Evolutionary conservation across 2,888 invertebrate species (phyloP).

Genomic region (Oscheius onirici): DNA sequence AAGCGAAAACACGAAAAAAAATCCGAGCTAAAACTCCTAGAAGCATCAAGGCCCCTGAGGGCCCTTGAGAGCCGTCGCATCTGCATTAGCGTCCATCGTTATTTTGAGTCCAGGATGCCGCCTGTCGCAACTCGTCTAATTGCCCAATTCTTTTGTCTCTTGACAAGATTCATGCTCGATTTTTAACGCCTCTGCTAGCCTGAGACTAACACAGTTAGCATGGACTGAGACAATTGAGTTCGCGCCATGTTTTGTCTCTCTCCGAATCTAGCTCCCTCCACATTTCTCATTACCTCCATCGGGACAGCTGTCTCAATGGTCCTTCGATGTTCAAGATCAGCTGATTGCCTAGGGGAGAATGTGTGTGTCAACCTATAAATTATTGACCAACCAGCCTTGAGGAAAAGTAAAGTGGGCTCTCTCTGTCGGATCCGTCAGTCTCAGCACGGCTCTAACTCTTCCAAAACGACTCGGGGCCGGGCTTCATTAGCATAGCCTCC

Average conservation of each 20-base stretch:
- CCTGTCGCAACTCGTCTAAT: constrained; percentile 12
- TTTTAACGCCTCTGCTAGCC: not conserved
- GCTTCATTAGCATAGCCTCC: constrained; percentile 27
- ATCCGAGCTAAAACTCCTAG: not conserved
- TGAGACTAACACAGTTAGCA: constrained; percentile 18
- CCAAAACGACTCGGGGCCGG: constrained; percentile 6
- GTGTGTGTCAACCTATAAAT: not conserved
- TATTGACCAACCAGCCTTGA: not conserved
- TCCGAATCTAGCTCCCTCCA: not conserved
- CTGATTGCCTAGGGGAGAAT: not conserved
- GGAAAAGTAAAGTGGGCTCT: not conserved
- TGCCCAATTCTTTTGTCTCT: not conserved
- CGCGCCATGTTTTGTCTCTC: not conserved
- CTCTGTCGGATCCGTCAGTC: not conserved
- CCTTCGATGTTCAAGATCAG: not conserved
- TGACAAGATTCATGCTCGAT: not conserved
- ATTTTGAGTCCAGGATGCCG: constrained; percentile 17
- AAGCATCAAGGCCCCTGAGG: constrained; percentile 17
- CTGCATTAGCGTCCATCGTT: constrained; percentile 23
- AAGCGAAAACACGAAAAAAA: constrained; percentile 8
- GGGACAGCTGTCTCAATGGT: not conserved
- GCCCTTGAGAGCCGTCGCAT: constrained; percentile 22
- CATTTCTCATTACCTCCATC: not conserved
- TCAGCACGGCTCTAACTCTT: constrained; percentile 11
- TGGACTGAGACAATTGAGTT: constrained; percentile 4